Base-by-base conservation (phyloP, 2,797 vertebrate species). In the Coluber constrictor region DNA sequence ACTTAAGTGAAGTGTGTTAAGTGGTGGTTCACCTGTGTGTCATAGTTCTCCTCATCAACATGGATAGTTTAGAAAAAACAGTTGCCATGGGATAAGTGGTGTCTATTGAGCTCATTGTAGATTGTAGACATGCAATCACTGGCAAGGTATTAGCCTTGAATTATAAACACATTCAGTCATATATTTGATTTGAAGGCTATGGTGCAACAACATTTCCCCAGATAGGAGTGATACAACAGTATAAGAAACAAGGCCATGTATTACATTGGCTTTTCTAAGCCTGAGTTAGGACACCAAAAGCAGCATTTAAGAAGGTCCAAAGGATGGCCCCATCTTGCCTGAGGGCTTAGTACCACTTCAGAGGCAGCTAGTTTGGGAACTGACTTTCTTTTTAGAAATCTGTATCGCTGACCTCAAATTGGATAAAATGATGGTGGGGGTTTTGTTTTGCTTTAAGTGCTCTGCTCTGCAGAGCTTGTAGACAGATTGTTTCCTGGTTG, bases 1-100 rank as follows among this genome's bases (percentile, higher is more conserved):
- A 94, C 89, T 10, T 92, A 92, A 91, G 29, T 0, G 0, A 93
- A 90, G 92, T 87, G 29, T 89, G 79, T 89, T 83, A 87, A 91
- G 60, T 18, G 2, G 55, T 60, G 56, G 88, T 57, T 93, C 83
- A 23, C 74, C 18, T 79, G 27, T 16, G 43, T 86, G 29, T 56
- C 89, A 60, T 11, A 54, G 7, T 92, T 91, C 95, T 92, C 23
- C 79, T 95, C 61, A 37, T 90, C 92, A 95, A 93, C 93, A 93
- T 90, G 93, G 47, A 4, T 23, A 66, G 9, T 56, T 86, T 93
- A 90, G 23, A 23, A 93, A 93, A 20, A 93, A 0, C 32, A 86
- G 91, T 92, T 0, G 11, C 88, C 79, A 57, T 37, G 90, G 93
- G 94, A 32, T 32, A 87, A 92, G 90, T 61, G 88, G 11, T 43